phyloP scores from a whole-genome alignment of 2,888 invertebrate genomes.

The Cheilosia urbana region DNA sequence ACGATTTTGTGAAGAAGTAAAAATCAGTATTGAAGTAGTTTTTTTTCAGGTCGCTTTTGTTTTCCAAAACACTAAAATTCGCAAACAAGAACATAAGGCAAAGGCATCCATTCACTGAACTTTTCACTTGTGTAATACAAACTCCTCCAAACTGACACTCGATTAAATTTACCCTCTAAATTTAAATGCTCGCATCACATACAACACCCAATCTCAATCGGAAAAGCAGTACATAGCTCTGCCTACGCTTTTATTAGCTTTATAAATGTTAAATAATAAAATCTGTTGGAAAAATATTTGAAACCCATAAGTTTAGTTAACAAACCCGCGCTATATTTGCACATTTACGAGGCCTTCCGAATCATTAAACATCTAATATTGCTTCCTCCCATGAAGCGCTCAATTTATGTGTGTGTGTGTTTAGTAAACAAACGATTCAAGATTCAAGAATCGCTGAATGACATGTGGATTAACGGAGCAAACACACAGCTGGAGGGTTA shows the following conservation, averaged over 20 bases:
- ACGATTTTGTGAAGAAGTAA: too few species aligned
- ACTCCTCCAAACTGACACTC: too few species aligned
- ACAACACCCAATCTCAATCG: too few species aligned
- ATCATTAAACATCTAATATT: constrained; percentile 34
- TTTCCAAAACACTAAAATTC: too few species aligned
- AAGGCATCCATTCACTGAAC: too few species aligned
- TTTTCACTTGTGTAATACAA: too few species aligned
- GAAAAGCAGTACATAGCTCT: too few species aligned
- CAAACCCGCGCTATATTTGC: constrained; percentile 48
- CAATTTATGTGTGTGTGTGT: constrained; percentile 53
- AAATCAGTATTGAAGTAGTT: too few species aligned
- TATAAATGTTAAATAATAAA: constrained; percentile 42
- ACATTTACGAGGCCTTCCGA: constrained; percentile 44
- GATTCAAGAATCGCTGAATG: constrained; percentile 58
- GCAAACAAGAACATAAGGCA: too few species aligned
- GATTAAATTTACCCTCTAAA: too few species aligned
- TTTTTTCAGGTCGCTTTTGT: too few species aligned
- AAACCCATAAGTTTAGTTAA: constrained; percentile 34
- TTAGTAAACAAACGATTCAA: constrained; percentile 59
- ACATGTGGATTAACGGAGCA: constrained; percentile 54
- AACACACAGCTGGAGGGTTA: constrained; percentile 44
- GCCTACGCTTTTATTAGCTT: background rate
- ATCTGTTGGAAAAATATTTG: constrained; percentile 39
- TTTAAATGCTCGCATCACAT: too few species aligned
- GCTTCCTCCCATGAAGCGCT: constrained; percentile 38